A percentile compares a stretch with the other conserved stretches of the same genome.
phyloP scores from a whole-genome alignment of 2,797 vertebrate genomes.

The Lepilemur septentrionalis region DNA sequence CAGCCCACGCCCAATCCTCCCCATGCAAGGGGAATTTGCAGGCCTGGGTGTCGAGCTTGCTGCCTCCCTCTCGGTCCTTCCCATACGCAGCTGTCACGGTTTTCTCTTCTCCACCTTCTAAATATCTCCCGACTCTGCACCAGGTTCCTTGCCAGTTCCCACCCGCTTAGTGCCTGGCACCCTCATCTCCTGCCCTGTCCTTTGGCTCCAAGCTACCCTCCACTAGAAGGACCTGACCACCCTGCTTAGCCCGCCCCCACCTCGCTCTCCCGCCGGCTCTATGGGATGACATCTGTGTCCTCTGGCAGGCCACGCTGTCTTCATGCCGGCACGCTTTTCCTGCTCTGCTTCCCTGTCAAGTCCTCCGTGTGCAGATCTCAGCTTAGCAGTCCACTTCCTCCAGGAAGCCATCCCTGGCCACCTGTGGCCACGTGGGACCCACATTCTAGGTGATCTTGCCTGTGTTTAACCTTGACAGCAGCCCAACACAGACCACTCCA shows the following conservation, averaged over 20 bases:
- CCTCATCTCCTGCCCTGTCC: background rate
- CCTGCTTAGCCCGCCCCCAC: background rate
- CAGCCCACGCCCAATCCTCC: rapidly evolving
- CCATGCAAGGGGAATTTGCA: too few species aligned
- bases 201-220: background rate
- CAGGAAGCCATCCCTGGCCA: background rate
- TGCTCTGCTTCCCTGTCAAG: background rate
- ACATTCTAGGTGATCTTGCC: background rate
- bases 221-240: background rate
- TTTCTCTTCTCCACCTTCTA: background rate
- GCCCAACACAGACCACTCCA: background rate
- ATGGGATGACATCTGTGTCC: background rate
- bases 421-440: background rate
- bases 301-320: background rate
- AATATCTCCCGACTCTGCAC: background rate
- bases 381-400: background rate
- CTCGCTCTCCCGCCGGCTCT: background rate
- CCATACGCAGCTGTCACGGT: background rate
- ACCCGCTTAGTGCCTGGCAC: background rate
- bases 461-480: background rate
- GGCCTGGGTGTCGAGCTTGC: background rate
- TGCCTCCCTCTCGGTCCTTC: too few species aligned
- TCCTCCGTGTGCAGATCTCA: background rate
- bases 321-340: background rate
- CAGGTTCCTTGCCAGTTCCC: background rate